A percentile compares a stretch with the other conserved stretches of the same genome.
Evolutionary conservation across 2,113 vertebrate species (phyloP).

Genomic region (Penelope pileata): DNA sequence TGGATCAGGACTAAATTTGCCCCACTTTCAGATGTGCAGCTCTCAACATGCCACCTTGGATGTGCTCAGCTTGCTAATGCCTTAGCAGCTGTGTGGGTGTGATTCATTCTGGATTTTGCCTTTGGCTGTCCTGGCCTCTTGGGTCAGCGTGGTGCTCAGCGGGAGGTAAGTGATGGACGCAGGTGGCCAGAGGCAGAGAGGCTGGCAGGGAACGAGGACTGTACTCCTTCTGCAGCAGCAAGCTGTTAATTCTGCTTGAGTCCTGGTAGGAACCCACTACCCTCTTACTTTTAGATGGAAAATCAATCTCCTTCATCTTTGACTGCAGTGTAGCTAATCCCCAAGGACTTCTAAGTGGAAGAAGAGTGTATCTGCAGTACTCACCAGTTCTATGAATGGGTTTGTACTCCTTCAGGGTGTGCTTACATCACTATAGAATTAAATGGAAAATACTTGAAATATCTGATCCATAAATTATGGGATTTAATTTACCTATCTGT

Average conservation of each 20-base stretch:
- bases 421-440: neutral
- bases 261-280: neutral
- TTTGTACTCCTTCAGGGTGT: neutral
- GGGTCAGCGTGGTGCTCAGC: fast-evolving
- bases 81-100: neutral
- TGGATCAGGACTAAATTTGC: neutral
- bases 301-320: neutral
- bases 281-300: neutral
- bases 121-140: neutral
- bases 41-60: neutral
- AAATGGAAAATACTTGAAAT: neutral
- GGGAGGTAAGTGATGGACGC: neutral
- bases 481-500: neutral
- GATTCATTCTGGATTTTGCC: neutral
- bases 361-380: neutral
- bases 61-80: neutral
- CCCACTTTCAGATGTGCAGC: neutral
- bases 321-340: neutral
- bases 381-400: neutral
- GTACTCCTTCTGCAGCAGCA: neutral
- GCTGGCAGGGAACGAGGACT: neutral
- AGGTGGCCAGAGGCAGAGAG: neutral
- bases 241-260: neutral
- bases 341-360: neutral
- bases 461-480: neutral